Percentiles rank a stretch among this genome's conserved stretches.
phyloP scores from a whole-genome alignment of 2,888 invertebrate genomes.

The Cataglyphis rosenhaueri region DNA sequence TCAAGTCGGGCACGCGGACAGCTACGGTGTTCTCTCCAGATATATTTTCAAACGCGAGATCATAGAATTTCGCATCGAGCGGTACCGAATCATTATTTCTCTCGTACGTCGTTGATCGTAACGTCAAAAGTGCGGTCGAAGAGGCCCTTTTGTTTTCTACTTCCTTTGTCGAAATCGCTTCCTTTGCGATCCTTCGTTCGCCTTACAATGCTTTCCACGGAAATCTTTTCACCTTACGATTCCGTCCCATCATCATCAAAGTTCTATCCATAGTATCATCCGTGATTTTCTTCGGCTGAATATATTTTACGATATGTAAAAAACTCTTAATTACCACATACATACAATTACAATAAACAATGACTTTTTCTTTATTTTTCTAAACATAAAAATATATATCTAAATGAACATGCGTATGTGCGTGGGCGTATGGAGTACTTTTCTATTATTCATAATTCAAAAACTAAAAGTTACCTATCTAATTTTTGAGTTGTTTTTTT shows the following conservation, averaged over 20 bases:
- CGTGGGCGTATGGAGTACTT: background rate
- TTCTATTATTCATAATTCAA: background rate
- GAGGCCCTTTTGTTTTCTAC: slow-evolving; percentile 70
- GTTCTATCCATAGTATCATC: slow-evolving; percentile 42
- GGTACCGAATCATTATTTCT: slow-evolving; percentile 65
- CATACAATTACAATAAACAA: background rate
- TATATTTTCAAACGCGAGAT: slow-evolving; percentile 7
- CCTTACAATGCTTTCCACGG: slow-evolving; percentile 65
- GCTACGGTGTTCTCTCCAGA: too few relatives aligned
- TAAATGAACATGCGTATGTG: background rate
- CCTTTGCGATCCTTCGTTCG: slow-evolving; percentile 68
- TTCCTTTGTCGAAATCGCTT: slow-evolving; percentile 68
- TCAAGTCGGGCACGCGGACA: background rate
- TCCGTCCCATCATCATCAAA: slow-evolving; percentile 68
- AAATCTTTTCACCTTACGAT: slow-evolving; percentile 64
- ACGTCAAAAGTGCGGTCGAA: slow-evolving; percentile 69
- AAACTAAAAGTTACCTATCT: background rate
- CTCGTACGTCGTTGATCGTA: slow-evolving; percentile 67
- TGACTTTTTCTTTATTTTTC: background rate
- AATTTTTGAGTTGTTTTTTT: background rate
- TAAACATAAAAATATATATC: background rate
- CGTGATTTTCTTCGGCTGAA: slow-evolving; percentile 64
- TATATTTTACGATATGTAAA: slow-evolving; percentile 71
- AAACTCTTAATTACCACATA: slow-evolving; percentile 73
- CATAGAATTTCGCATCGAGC: background rate